Evolutionary conservation across 1,140 invertebrate species (phyloP), one percentile per base, ranked within the genome.

Genomic region (Acromyrmex charruanus): DNA sequence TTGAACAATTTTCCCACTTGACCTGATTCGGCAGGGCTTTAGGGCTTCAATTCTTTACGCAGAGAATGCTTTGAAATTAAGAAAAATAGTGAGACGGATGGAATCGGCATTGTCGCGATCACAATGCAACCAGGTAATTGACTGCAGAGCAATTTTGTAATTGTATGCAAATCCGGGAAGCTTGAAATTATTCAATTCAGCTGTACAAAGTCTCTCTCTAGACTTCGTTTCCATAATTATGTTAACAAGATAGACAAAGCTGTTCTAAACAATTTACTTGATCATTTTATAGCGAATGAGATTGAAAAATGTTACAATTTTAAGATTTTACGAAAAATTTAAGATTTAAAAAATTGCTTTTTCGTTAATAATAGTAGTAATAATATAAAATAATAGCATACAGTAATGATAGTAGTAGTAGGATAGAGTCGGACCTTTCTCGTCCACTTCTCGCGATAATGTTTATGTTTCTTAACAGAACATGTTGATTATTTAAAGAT

Each of bases 1-100:
- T 71, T 86, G 66, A 59, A 85, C 79, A 68, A 88, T 86, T 89
- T 88, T 89, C 68, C 63, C 69, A 86, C 68, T 88, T 75, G 87
- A 89, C 87, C 87, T 75, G 68, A 77, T 89, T 89, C 49, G 53
- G 10, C 18, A 31, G 18, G 6, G 58, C 69, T 79, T 68, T 53
- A 61, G 51, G 55, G 10, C 65, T 51, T 28, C 35, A 51, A 68
- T 71, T 74, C 86, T 74, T 89, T 58, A 79, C 59, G 61, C 39
- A 31, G 25, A n/a, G 39, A 21, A 61, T 25, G 35, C 39, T 61
- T 74, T 31, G 69, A 28, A 74, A 51, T 75, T 74, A 84, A 84
- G 80, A 84, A 84, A 84, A 84, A 84, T 75, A 84, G 68, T 55
- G 69, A 51, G 39, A 82, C 55, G 80, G 68, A 81, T 28, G 16